Base-by-base conservation (phyloP, 1,140 invertebrate genomes). In the Zaprionus ghesquierei region DNA sequence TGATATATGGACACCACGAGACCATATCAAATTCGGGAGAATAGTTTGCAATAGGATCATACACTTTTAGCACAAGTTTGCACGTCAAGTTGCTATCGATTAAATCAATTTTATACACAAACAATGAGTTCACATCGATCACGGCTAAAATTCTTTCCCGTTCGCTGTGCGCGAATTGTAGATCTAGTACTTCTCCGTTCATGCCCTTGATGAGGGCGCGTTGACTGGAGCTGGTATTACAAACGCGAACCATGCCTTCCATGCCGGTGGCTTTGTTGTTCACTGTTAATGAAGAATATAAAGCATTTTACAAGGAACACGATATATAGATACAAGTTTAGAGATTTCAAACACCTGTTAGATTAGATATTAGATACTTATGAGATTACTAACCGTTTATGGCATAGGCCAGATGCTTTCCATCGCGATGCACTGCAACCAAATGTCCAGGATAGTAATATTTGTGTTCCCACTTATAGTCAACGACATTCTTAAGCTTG, bases 1-100 rank as follows among this genome's bases (percentile, higher is more conserved):
- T 77, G 12, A 98, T 96, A 93, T 96, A 99, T 0, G 97, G 97
- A 92, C 98, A 98, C 98, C 98, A 99, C 75, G 98, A 96, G 76
- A 95, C 93, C 89, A 94, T 92, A 76, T 94, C 89, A 64, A 75
- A 90, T 66, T 79, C 81, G 12, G 89, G 81, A 3, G 73, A 33
- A 78, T 92, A 91, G 64, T 81, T 89, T 29, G 53, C 44, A 5
- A 92, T 71, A 2, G 91, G 91, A 79, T 92, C 90, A 50, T 93
- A 92, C 20, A 94, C 92, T 82, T 93, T 93, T 5, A 94, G 68
- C 23, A 94, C 81, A 51, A 93, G 92, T 86, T 92, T 93, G 89
- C 93, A 94, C 90, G 93, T 92, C 23, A 96, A 90, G 72, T 93
- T 93, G 62, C 93, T 93, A 50, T 93, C 93, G 50, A 93, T 93